These are phyloP conservation scores for Merops nubicus DNA, from an alignment of 2,113 vertebrate species.

Conservation along the genomic window DNA sequence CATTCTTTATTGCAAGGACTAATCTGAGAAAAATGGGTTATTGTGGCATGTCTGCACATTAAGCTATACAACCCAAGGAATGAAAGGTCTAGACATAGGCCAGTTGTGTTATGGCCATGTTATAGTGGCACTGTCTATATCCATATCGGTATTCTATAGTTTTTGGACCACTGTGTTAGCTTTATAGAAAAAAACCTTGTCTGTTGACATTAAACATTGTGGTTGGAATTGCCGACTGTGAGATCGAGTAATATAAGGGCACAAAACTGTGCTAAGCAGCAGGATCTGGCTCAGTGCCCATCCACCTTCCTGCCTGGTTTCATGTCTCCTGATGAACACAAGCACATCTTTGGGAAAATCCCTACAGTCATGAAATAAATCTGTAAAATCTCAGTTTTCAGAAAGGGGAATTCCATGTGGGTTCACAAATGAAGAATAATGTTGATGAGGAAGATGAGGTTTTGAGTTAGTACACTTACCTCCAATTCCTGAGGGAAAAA, in stretches of 20 bases:
- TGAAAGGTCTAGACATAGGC: neutral
- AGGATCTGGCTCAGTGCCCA: neutral
- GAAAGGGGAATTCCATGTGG: neutral
- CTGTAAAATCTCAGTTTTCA: neutral
- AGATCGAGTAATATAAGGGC: neutral
- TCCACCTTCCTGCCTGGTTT: neutral
- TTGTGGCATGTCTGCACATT: neutral
- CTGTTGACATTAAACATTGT: neutral
- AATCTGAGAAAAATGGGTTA: neutral
- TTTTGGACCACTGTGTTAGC: neutral
- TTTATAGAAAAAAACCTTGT: neutral
- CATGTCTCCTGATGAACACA: neutral
- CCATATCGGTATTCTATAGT: neutral
- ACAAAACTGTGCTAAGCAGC: neutral
- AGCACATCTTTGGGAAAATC: neutral
- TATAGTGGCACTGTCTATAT: neutral
- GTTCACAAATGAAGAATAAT: neutral
- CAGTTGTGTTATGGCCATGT: neutral
- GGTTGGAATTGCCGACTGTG: neutral
- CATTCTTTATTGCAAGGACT: neutral
- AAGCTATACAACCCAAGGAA: neutral
- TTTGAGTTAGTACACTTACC: neutral
- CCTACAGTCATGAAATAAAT: neutral
- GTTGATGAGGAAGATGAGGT: neutral
- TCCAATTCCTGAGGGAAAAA: neutral